Evolutionary conservation across 2,888 invertebrate species (phyloP).

Genomic region (Synanthedon myopaeformis): DNA sequence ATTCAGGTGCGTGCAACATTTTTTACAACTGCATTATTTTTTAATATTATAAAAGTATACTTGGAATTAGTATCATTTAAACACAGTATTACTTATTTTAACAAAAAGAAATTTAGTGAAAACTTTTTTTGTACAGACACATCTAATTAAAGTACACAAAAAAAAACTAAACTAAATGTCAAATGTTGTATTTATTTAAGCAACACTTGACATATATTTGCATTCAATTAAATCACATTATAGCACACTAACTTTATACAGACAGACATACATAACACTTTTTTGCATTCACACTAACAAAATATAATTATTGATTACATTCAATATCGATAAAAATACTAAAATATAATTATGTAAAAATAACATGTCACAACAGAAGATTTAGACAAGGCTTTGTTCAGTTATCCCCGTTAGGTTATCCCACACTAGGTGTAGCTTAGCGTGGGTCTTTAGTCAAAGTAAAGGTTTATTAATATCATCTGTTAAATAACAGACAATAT

Average conservation of each 20-base stretch:
- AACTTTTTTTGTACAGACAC: not conserved
- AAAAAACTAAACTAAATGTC: not conserved
- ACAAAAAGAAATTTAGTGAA: not conserved
- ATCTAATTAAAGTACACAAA: not conserved
- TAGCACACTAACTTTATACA: conserved; percentile 28
- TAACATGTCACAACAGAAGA: too few relatives aligned
- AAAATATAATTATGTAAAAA: too few relatives aligned
- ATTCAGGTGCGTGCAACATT: not conserved
- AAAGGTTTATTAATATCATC: too few relatives aligned
- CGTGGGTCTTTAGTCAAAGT: too few relatives aligned
- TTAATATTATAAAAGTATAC: not conserved
- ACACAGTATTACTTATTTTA: not conserved
- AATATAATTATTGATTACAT: too few relatives aligned
- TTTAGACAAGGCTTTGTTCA: too few relatives aligned
- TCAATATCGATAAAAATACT: too few relatives aligned
- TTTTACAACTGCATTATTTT: not conserved
- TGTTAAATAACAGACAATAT: too few relatives aligned
- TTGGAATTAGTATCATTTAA: not conserved
- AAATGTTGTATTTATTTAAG: not conserved
- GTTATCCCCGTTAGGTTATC: too few relatives aligned
- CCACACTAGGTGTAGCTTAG: too few relatives aligned
- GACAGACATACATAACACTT: too few relatives aligned
- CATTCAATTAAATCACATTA: conserved; percentile 16
- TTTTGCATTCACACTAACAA: too few relatives aligned
- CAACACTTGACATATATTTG: not conserved